Conservation (phyloP, 2,797 vertebrate genomes). For the Gymnoscopelus microlampas region DNA sequence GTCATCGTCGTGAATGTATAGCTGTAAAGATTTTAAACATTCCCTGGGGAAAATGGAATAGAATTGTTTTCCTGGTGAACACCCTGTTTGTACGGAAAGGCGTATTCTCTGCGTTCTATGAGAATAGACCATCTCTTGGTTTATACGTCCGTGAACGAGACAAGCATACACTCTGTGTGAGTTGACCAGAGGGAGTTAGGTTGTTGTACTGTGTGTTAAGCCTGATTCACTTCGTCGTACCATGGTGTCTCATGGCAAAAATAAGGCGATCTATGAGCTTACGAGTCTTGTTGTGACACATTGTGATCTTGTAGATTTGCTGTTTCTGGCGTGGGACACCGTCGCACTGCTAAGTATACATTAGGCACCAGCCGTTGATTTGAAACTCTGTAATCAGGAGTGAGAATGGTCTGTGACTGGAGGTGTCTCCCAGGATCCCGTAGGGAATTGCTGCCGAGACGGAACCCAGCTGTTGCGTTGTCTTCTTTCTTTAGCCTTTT, state of each 20-base stretch:
- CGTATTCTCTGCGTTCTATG: conserved; percentile 60
- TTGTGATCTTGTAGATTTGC: background rate
- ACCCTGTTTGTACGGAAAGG: conserved; percentile 68
- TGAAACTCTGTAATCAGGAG: conserved; percentile 82
- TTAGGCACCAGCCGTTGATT: conserved; percentile 78
- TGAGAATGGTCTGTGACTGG: conserved; percentile 78
- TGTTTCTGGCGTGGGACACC: conserved; percentile 29
- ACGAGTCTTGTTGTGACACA: background rate
- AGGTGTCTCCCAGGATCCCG: conserved; percentile 75
- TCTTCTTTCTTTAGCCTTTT: conserved; percentile 81
- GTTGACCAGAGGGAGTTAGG: conserved; percentile 15
- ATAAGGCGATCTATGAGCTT: too few relatives aligned
- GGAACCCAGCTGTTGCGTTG: conserved; percentile 86
- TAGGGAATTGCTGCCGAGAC: conserved; percentile 76
- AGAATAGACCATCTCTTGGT: background rate
- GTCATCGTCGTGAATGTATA: conserved; percentile 38
- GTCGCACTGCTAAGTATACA: background rate
- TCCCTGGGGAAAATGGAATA: conserved; percentile 3
- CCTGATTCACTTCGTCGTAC: background rate
- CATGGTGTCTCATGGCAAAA: background rate
- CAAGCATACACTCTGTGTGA: conserved; percentile 62
- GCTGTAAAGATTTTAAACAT: conserved; percentile 35
- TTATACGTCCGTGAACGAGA: conserved; percentile 57
- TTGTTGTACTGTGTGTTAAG: conserved; percentile 2
- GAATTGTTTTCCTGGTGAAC: conserved; percentile 55